Conservation (phyloP, 2,797 vertebrate genomes). For the Salarias fasciatus region DNA sequence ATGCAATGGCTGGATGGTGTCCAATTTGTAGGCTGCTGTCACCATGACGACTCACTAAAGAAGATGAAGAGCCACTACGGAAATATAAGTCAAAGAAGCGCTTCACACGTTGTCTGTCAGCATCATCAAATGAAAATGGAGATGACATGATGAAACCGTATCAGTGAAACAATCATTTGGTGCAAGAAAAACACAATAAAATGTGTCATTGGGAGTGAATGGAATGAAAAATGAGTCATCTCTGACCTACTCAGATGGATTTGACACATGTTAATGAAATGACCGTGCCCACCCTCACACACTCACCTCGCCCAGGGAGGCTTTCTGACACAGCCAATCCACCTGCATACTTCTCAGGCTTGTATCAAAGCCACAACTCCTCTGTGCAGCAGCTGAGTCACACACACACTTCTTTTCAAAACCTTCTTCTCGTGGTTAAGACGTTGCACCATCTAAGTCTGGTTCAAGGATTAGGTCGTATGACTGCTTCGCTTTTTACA, state of each 20-base stretch:
- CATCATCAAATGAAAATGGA: not conserved
- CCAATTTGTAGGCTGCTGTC: slow-evolving; percentile 4
- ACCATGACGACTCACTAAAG: slow-evolving; percentile 16
- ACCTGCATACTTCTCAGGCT: not conserved
- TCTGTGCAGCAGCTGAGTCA: not conserved
- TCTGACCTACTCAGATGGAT: not conserved
- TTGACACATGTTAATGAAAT: not conserved
- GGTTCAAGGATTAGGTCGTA: not conserved
- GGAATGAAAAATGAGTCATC: not conserved
- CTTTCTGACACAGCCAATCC: not conserved
- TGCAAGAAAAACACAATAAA: not conserved
- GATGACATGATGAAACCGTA: not conserved
- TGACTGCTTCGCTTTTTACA: not conserved
- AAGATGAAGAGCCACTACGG: not conserved
- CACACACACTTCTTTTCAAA: not conserved
- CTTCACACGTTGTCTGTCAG: not conserved
- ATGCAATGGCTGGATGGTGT: not conserved
- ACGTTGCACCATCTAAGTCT: not conserved
- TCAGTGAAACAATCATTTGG: no score
- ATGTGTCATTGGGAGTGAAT: not conserved
- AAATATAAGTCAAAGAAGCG: not conserved
- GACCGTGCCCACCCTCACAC: not conserved
- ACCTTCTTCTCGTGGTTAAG: not conserved
- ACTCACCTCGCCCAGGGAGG: not conserved
- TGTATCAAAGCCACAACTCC: not conserved